Base-by-base conservation (phyloP, 2,888 invertebrate genomes). In the Dimorphilus gyrociliatus region DNA sequence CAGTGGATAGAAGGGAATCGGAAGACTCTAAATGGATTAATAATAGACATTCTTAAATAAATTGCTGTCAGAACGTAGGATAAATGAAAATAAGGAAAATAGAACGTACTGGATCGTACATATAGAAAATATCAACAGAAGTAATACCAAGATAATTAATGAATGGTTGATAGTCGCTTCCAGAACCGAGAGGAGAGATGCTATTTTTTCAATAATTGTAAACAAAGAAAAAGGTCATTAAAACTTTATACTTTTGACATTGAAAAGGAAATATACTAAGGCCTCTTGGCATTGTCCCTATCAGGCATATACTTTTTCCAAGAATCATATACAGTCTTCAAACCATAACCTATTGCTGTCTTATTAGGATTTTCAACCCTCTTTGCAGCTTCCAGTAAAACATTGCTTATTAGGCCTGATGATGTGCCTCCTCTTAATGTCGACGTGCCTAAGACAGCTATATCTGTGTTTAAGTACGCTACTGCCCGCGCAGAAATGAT, bases 161-260 rank as follows among this genome's bases (percentile, higher is more conserved):
- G 40, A 68, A 67, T 2, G 60, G 47, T 4, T 57, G 55, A 39
- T 60, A 64, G 42, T 68, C 67, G 35, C 64, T 64, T 6, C 65
- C 66, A 13, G 60, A 56, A 1, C 61, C 63, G 1, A 65, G 53
- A 7, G 41, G 24, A 2, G 24, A 21, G 2, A 56, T 39, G 19
- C 57, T 49, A 30, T n/a, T n/a, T n/a, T n/a, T n/a, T n/a, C n/a
- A n/a, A n/a, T n/a, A n/a, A n/a, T n/a, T n/a, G n/a, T n/a, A n/a
- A n/a, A n/a, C n/a, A n/a, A n/a, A n/a, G n/a, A n/a, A n/a, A n/a
- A n/a, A n/a, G n/a, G n/a, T n/a, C n/a, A n/a, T n/a, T n/a, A n/a
- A n/a, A n/a, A n/a, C n/a, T n/a, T n/a, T n/a, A n/a, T n/a, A n/a
- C n/a, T n/a, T n/a, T n/a, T n/a, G n/a, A n/a, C n/a, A n/a, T n/a